Evolutionary conservation across 2,888 invertebrate genomes (phyloP).

Genomic region (Torymus auratus): DNA sequence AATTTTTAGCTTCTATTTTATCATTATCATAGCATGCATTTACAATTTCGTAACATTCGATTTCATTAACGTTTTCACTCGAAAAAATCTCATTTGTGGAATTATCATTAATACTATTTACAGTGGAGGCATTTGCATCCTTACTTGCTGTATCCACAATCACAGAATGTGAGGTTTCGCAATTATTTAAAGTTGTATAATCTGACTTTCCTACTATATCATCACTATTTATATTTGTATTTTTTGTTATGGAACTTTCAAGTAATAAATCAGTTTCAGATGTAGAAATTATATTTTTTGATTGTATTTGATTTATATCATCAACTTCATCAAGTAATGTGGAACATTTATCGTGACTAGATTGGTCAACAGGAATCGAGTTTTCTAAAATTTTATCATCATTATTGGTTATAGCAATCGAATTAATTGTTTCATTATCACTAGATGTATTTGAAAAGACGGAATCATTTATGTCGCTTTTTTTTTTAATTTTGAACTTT

Average conservation of each 20-base stretch:
- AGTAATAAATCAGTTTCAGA: no score
- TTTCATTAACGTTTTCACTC: constrained; percentile 5
- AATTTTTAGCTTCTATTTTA: neutral
- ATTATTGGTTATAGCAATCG: neutral
- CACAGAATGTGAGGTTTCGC: no score
- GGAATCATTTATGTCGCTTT: neutral
- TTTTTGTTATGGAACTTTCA: no score
- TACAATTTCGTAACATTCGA: neutral
- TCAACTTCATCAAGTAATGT: neutral
- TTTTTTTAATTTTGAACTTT: neutral
- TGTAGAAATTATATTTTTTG: no score
- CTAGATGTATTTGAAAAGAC: no score
- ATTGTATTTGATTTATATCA: no score
- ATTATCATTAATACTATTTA: constrained; percentile 10
- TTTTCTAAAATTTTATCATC: neutral
- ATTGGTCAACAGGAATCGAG: constrained; percentile 7
- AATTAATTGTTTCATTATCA: neutral
- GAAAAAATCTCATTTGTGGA: neutral
- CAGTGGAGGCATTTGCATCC: neutral
- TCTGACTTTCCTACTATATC: no score
- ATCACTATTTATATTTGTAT: no score
- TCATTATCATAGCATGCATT: constrained; percentile 2
- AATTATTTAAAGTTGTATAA: no score
- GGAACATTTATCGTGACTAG: no score
- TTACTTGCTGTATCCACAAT: no score